phyloP scores from a whole-genome alignment of 2,113 vertebrate species.

The Pyrgilauda ruficollis region DNA sequence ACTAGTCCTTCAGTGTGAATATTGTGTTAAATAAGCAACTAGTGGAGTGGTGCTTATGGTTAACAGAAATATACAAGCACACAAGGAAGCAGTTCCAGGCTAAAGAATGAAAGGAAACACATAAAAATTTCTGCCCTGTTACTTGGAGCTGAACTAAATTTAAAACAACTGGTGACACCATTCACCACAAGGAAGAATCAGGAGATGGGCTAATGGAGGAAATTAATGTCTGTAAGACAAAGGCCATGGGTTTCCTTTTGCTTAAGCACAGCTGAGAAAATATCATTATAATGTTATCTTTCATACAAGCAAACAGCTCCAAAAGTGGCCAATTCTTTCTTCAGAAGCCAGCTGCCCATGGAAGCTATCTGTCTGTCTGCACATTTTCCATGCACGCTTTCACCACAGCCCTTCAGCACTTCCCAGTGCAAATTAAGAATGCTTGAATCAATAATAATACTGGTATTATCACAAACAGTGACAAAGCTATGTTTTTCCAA shows the following conservation, averaged over 20 bases:
- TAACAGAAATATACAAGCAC: neutral
- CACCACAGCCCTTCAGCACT: neutral
- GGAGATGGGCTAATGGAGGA: neutral
- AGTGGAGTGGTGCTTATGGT: neutral
- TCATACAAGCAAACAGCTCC: neutral
- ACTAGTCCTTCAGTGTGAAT: neutral
- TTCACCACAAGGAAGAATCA: neutral
- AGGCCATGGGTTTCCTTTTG: conserved; percentile 8
- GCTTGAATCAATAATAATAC: neutral
- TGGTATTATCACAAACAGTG: neutral
- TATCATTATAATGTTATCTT: neutral
- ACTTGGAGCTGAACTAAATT: neutral
- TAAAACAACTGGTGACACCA: neutral
- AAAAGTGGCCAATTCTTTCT: neutral
- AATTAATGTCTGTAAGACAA: conserved; percentile 1
- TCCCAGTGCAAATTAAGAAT: neutral
- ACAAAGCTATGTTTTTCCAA: neutral
- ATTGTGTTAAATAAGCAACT: neutral
- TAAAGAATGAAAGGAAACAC: neutral
- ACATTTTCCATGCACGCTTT: neutral
- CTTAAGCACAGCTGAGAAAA: conserved; percentile 46
- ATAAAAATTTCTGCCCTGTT: neutral
- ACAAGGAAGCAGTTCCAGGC: neutral
- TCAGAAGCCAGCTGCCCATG: neutral
- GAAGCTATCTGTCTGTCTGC: neutral